Evolutionary conservation across 2,888 invertebrate species (phyloP).

Genomic region (Mesoligia furuncula): DNA sequence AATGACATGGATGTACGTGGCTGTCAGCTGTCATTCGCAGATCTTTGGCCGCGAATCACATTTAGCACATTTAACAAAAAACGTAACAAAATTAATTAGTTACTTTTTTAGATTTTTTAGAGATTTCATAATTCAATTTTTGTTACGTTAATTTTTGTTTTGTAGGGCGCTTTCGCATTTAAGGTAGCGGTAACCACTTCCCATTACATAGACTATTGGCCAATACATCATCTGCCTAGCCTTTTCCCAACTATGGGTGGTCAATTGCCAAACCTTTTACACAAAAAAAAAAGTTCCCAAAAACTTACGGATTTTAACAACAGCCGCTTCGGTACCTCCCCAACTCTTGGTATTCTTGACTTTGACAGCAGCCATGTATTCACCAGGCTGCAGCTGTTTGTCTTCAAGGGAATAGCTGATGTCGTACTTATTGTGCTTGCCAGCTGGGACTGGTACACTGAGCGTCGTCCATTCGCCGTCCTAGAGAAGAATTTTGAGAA

Average conservation of each 20-base stretch:
- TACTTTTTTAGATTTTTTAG: no score
- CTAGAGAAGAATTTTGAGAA: constrained; percentile 58
- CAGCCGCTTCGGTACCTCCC: constrained; percentile 73
- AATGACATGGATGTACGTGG: background rate
- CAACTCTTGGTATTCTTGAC: constrained; percentile 81
- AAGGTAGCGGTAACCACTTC: no score
- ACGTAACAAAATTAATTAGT: no score
- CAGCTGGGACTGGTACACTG: constrained; percentile 73
- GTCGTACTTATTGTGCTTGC: constrained; percentile 72
- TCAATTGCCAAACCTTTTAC: background rate
- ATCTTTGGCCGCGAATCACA: background rate
- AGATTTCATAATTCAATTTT: no score
- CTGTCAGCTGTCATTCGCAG: no score
- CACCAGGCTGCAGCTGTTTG: constrained; percentile 72
- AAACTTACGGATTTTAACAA: constrained; percentile 78
- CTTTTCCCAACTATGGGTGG: no score
- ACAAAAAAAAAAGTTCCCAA: background rate
- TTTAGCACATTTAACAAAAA: background rate
- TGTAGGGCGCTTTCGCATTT: no score
- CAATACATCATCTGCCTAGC: no score
- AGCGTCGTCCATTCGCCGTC: constrained; percentile 71
- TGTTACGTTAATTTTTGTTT: no score
- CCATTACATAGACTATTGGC: no score
- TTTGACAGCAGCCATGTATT: constrained; percentile 79
- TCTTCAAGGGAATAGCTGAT: constrained; percentile 73